Evolutionary conservation across 2,797 vertebrate species (phyloP).

Genomic region (Odontamblyopus lacepedii): DNA sequence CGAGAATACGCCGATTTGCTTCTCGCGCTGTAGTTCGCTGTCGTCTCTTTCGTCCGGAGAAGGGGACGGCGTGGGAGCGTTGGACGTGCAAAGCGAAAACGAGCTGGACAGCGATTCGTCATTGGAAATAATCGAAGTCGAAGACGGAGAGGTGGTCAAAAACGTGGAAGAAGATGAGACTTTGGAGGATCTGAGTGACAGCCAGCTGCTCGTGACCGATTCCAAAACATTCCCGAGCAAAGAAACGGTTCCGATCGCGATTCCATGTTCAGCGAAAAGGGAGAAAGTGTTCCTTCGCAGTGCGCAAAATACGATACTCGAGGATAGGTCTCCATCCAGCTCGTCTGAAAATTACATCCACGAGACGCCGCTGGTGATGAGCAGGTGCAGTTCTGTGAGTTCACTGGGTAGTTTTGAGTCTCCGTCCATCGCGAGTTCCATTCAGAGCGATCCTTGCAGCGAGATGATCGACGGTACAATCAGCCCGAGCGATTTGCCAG

Average conservation of each 20-base stretch:
- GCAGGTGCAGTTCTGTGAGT: conserved; percentile 97
- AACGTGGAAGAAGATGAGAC: conserved; percentile 77
- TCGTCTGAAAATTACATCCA: conserved; percentile 97
- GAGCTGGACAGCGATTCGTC: conserved; percentile 94
- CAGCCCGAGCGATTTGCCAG: conserved; percentile 95
- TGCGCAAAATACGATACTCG: conserved; percentile 77
- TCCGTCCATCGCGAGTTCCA: conserved; percentile 95
- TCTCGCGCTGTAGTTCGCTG: conserved; percentile 94
- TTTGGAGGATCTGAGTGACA: conserved; percentile 81
- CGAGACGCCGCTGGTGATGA: conserved; percentile 96
- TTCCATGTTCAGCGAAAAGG: conserved; percentile 76
- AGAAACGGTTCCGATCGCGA: conserved; percentile 82
- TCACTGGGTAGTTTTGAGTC: conserved; percentile 97
- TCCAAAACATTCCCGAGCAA: conserved; percentile 70
- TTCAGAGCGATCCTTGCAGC: conserved; percentile 96
- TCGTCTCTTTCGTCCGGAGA: conserved; percentile 94
- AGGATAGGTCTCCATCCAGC: conserved; percentile 93
- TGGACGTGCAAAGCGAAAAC: conserved; percentile 90
- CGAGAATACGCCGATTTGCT: conserved; percentile 91
- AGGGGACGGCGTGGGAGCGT: conserved; percentile 56
- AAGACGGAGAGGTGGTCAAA: conserved; percentile 76
- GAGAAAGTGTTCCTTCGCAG: conserved; percentile 84
- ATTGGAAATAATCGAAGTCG: conserved; percentile 92
- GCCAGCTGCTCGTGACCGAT: conserved; percentile 78
- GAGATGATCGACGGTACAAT: conserved; percentile 97